A percentile compares a stretch with the other conserved stretches of the same genome.
These are phyloP conservation scores for Acanthiza pusilla DNA, from an alignment of 2,797 vertebrate species.

Conservation along the genomic window DNA sequence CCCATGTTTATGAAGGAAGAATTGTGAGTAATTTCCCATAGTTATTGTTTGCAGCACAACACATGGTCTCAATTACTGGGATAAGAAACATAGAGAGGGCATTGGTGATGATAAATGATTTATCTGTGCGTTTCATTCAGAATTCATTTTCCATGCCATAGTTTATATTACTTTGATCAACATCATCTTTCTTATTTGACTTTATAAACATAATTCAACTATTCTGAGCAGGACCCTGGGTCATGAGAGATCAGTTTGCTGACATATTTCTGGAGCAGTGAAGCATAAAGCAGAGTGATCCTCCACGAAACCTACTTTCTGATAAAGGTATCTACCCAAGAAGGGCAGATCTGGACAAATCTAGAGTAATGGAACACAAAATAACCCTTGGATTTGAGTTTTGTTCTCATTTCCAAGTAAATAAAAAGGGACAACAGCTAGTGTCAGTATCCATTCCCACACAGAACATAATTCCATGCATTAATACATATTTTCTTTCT, in stretches of 20 bases:
- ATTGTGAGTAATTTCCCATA: conserved; percentile 66
- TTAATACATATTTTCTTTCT: not conserved
- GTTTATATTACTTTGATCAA: conserved; percentile 20
- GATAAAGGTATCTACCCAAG: not conserved
- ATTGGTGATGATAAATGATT: conserved; percentile 53
- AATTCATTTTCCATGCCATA: conserved; percentile 23
- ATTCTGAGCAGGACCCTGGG: not conserved
- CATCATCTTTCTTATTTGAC: conserved; percentile 6
- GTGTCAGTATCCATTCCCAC: not conserved
- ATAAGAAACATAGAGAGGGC: conserved; percentile 51
- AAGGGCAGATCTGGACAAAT: not conserved
- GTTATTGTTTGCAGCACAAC: conserved; percentile 64
- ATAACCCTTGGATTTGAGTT: not conserved
- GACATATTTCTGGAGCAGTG: not conserved
- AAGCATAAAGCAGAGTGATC: not conserved
- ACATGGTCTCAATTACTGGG: conserved; percentile 69
- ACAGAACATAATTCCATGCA: not conserved
- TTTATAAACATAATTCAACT: not conserved
- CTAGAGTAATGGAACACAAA: not conserved
- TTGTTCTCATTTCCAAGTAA: not conserved
- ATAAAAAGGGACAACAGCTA: not conserved
- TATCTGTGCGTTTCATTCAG: conserved; percentile 52
- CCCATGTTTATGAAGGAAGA: conserved; percentile 58
- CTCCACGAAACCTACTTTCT: not conserved
- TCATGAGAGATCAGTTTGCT: not conserved